Evolutionary conservation across 2,888 invertebrate genomes (phyloP), one percentile per base, ranked within the genome.

Genomic region (Ischnura elegans): DNA sequence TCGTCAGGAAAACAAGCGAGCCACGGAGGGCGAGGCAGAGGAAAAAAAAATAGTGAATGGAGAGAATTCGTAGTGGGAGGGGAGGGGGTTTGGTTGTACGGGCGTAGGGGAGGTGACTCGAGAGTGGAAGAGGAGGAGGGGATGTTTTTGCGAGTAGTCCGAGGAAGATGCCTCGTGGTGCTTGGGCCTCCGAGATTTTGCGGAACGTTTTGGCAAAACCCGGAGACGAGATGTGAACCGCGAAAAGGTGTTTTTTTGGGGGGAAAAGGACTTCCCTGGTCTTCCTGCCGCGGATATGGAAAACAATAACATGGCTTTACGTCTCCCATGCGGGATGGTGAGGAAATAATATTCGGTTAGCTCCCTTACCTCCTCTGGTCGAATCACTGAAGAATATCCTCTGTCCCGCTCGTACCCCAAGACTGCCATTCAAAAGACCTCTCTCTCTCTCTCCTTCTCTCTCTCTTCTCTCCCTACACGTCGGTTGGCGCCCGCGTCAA

Each of bases 401-500:
- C 16, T 42, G 45, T 90, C 61, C 90, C 61, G 90, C 61, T 42
- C 45, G 43, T 43, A 43, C 45, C 90, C 90, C 90, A 61, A 55
- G 55, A 21, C 90, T 90, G 90, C 90, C 90, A 90, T 61, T 87
- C 87, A 87, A 87, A 76, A 36, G 8, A n/a, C 25, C 76, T 76
- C 76, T 36, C 76, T 16, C 76, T 29, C 76, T 36, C 13, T n/a
- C n/a, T 61, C 19, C n/a, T n/a, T n/a, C 76, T 76, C 76, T 36
- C 76, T 16, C 76, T 29, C 76, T 76, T 36, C 13, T n/a, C n/a
- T 61, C 19, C n/a, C 61, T 51, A 25, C 87, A 42, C 87, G 55
- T 66, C 90, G 55, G 61, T 42, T 90, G 90, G 90, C 90, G 90
- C 90, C 55, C 90, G 19, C 90, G 90, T 66, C 90, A 90, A 90